A percentile compares a stretch with the other conserved stretches of the same genome.
Conservation (phyloP, 2,113 vertebrate genomes). For the Oplegnathus fasciatus region DNA sequence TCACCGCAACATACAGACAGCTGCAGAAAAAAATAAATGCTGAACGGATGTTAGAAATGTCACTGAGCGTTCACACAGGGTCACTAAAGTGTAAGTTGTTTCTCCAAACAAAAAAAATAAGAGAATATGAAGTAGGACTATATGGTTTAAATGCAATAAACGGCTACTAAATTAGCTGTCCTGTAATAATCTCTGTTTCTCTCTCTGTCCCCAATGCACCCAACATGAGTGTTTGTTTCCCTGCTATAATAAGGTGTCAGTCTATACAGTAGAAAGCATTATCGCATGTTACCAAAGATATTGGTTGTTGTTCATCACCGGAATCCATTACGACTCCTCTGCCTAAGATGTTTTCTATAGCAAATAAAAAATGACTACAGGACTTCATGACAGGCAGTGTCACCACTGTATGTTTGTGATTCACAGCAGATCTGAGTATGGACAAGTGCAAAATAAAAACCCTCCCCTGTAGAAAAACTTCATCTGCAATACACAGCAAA, state of each 20-base stretch:
- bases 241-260: slow-evolving; percentile 26
- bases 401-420: slow-evolving; percentile 17
- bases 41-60: slow-evolving; percentile 30
- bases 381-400: slow-evolving; percentile 54
- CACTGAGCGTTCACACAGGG: slow-evolving; percentile 12
- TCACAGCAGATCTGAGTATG: slow-evolving; percentile 44
- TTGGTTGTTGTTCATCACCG: slow-evolving; percentile 58
- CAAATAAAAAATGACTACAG: slow-evolving; percentile 50
- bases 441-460: slow-evolving; percentile 26
- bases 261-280: slow-evolving; percentile 5
- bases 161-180: slow-evolving; percentile 9
- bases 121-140: neutral
- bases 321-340: slow-evolving; percentile 51
- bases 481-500: slow-evolving; percentile 55
- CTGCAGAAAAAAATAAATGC: slow-evolving; percentile 15
- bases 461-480: slow-evolving; percentile 3
- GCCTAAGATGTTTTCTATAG: slow-evolving; percentile 36
- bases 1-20: slow-evolving; percentile 43
- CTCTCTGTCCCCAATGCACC: neutral
- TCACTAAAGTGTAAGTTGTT: slow-evolving; percentile 9
- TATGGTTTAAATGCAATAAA: slow-evolving; percentile 14
- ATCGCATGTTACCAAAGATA: slow-evolving; percentile 39
- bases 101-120: neutral
- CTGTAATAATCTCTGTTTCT: slow-evolving; percentile 2
- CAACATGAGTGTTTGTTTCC: slow-evolving; percentile 14